Conservation (phyloP, 2,888 invertebrate genomes). For the Odontomyia ornata region DNA sequence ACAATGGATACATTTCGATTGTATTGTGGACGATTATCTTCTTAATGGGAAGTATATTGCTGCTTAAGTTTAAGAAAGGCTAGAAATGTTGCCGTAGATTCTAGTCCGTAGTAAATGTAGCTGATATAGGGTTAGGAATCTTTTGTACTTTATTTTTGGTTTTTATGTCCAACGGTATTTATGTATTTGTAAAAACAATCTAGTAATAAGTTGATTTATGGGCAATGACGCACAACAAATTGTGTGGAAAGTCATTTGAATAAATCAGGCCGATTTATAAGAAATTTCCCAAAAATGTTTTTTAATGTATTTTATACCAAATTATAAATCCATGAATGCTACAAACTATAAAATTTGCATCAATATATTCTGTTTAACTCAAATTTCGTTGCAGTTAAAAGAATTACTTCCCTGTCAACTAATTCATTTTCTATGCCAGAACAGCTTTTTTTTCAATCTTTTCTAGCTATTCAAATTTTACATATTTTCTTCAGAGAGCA, state of each 20-base stretch:
- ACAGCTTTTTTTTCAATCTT: no score
- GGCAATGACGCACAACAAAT: conserved; percentile 10
- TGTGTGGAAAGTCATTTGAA: conserved; percentile 15
- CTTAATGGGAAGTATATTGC: conserved; percentile 75
- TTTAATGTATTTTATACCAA: no score
- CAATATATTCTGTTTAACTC: no score
- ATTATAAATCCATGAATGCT: no score
- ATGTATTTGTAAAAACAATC: neutral
- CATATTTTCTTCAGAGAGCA: no score
- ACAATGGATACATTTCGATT: conserved; percentile 82
- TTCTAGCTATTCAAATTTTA: no score
- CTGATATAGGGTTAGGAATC: conserved; percentile 13
- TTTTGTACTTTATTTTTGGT: conserved; percentile 25
- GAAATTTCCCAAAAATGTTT: no score
- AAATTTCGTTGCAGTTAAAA: no score
- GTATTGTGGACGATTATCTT: conserved; percentile 82
- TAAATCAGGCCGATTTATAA: neutral
- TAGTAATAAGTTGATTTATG: neutral
- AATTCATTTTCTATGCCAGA: no score
- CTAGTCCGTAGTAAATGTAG: conserved; percentile 13
- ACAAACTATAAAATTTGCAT: no score
- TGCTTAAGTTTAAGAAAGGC: conserved; percentile 86
- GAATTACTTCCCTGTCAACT: no score
- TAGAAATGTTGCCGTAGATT: conserved; percentile 60
- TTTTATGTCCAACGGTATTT: conserved; percentile 24